Conservation (phyloP, 2,888 invertebrate species). For the Brassicogethes aeneus region DNA sequence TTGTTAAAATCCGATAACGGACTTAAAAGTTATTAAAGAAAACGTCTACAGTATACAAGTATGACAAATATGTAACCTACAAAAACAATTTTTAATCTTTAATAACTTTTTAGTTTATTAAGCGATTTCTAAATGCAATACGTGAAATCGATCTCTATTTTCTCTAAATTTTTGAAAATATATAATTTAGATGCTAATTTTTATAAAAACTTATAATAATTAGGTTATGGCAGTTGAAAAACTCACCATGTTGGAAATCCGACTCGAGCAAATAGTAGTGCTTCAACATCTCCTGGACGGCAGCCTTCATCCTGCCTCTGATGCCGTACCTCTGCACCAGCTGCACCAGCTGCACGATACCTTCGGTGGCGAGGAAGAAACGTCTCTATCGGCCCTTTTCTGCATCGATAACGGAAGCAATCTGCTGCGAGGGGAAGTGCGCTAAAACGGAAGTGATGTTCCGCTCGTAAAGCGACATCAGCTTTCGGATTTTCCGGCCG, state of each 20-base stretch:
- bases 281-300: constrained; percentile 86
- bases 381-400: constrained; percentile 84
- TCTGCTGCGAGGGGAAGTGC: constrained; percentile 92
- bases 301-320: constrained; percentile 92
- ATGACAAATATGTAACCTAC: too few relatives aligned
- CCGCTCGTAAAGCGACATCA: constrained; percentile 88
- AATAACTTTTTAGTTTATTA: too few relatives aligned
- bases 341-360: constrained; percentile 88
- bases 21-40: too few relatives aligned
- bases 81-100: too few relatives aligned
- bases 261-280: constrained; percentile 91
- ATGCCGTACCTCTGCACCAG: constrained; percentile 93
- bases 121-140: too few relatives aligned
- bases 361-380: constrained; percentile 93
- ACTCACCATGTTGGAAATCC: constrained; percentile 85
- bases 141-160: too few relatives aligned
- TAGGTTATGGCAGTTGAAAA: constrained; percentile 98
- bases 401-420: constrained; percentile 77
- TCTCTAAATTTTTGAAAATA: too few relatives aligned
- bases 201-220: too few relatives aligned
- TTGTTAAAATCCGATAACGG: too few relatives aligned
- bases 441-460: constrained; percentile 96
- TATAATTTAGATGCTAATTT: too few relatives aligned
- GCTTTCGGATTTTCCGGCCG: constrained; percentile 84
- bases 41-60: too few relatives aligned